phyloP scores from a whole-genome alignment of 2,113 vertebrate genomes.

The Pristiophorus japonicus region DNA sequence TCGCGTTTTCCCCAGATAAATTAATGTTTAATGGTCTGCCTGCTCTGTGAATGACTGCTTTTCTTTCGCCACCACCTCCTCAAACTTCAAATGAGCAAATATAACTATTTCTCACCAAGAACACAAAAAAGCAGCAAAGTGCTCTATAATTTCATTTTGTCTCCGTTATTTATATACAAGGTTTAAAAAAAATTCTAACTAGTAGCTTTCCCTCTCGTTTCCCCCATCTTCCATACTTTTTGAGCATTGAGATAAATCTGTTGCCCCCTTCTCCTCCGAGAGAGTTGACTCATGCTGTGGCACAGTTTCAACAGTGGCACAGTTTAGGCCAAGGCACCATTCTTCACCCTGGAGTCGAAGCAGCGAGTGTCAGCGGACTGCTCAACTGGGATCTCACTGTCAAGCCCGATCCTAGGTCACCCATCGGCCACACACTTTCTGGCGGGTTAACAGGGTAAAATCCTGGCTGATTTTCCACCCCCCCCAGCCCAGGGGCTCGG shows the following conservation, averaged over 20 bases:
- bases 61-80: background rate
- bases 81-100: background rate
- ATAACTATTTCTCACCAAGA: background rate
- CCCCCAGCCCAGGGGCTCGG: background rate
- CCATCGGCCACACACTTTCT: too few species aligned
- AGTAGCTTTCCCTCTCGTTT: background rate
- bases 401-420: background rate
- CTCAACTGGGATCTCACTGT: background rate
- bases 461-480: background rate
- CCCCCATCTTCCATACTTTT: background rate
- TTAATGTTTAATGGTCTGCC: constrained; percentile 5
- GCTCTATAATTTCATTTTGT: background rate
- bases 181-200: background rate
- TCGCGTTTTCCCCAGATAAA: background rate
- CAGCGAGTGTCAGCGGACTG: background rate
- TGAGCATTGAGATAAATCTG: background rate
- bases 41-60: background rate
- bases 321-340: background rate
- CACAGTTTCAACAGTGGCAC: background rate
- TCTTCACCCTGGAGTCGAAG: background rate
- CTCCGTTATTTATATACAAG: background rate
- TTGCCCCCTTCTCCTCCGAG: background rate
- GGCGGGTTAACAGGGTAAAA: background rate
- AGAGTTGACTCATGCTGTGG: background rate
- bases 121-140: background rate